These are phyloP conservation scores for Drosophila ananassae DNA, from an alignment of 1,140 invertebrate genomes.

Conservation along the genomic window DNA sequence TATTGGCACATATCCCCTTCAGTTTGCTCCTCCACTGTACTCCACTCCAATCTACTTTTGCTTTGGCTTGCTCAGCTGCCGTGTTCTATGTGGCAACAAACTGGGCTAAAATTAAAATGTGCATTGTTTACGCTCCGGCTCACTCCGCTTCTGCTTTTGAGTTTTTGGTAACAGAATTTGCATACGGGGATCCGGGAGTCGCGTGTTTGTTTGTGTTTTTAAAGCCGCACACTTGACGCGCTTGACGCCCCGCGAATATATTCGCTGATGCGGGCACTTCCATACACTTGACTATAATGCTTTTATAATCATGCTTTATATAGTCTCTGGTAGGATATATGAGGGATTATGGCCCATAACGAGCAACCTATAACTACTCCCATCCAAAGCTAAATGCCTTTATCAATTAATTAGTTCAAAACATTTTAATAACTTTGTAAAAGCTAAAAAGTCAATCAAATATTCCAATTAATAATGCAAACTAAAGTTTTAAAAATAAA, in stretches of 20 bases:
- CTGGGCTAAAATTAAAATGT: conserved; percentile 78
- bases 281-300: conserved; percentile 3
- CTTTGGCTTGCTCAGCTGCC: conserved; percentile 16
- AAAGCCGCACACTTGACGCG: conserved; percentile 61
- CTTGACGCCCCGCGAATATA: conserved; percentile 37
- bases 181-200: conserved; percentile 33
- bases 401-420: no score
- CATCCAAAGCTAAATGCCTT: no score
- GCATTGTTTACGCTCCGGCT: conserved; percentile 58
- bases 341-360: no score
- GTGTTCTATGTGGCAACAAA: conserved; percentile 67
- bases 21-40: conserved; percentile 12
- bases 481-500: no score
- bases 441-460: no score
- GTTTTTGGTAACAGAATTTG: conserved; percentile 62
- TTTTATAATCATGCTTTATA: not conserved
- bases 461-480: no score
- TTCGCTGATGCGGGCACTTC: conserved; percentile 27
- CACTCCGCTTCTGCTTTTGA: conserved; percentile 26
- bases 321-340: not conserved
- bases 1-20: conserved; percentile 77
- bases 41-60: conserved; percentile 5
- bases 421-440: no score
- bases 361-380: no score
- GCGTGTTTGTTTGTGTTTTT: conserved; percentile 40